Percentiles rank a stretch among this genome's conserved stretches.
phyloP scores from a whole-genome alignment of 2,797 vertebrate species.

The Phrynocephalus forsythii region DNA sequence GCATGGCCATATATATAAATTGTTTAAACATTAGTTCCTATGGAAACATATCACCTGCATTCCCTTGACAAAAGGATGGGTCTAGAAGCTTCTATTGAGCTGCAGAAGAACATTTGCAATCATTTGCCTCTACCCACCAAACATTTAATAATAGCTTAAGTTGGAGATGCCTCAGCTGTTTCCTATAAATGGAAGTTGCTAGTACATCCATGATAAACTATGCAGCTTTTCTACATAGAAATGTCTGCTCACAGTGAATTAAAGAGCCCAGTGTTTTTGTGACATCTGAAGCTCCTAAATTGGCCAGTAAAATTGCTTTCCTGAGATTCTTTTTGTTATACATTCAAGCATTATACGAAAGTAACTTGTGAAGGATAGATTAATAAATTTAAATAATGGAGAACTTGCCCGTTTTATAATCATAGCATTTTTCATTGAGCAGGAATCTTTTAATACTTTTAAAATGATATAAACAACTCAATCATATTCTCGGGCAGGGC shows the following conservation, averaged over 20 bases:
- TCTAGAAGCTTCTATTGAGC: neutral
- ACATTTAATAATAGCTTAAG: too few relatives aligned
- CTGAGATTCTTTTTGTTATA: neutral
- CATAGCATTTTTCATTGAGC: neutral
- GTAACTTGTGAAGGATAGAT: neutral
- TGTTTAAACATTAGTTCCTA: neutral
- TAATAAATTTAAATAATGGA: neutral
- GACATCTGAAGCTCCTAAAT: neutral
- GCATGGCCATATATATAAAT: too few relatives aligned
- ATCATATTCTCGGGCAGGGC: neutral
- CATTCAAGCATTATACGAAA: neutral
- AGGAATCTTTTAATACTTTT: neutral
- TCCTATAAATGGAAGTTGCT: neutral
- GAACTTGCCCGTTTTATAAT: neutral
- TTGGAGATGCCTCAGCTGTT: neutral
- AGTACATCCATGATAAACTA: neutral
- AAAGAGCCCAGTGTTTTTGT: neutral
- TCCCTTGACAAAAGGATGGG: neutral
- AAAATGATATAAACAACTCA: neutral
- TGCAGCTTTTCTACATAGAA: neutral
- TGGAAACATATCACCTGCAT: neutral
- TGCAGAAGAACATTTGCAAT: too few relatives aligned
- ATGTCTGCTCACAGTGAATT: neutral
- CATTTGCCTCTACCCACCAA: neutral
- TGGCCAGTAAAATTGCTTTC: neutral